These are phyloP conservation scores for Scolopax bukidnonensis DNA, from an alignment of 2,797 vertebrate genomes.

Conservation along the genomic window DNA sequence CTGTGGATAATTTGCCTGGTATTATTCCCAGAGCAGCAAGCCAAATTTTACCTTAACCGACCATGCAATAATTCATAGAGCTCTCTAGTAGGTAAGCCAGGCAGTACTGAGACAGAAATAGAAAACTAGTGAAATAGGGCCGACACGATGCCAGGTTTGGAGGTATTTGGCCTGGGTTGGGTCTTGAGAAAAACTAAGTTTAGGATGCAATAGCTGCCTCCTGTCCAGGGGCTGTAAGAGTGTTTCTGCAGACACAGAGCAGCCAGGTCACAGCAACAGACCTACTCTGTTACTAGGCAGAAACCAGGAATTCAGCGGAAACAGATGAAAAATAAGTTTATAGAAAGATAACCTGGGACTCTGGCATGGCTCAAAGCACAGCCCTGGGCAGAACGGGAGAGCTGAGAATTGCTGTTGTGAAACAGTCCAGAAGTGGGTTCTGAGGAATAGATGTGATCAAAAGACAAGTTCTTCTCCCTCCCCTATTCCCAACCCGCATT, in stretches of 20 bases:
- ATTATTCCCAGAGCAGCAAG: constrained; percentile 33
- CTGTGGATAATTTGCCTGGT: constrained; percentile 36
- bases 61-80: background rate
- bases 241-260: background rate
- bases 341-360: background rate
- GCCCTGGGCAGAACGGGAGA: background rate
- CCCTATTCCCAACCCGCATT: background rate
- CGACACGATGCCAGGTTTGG: background rate
- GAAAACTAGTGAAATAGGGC: background rate
- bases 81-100: constrained; percentile 22
- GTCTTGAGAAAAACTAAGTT: constrained; percentile 19
- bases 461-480: background rate
- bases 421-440: background rate
- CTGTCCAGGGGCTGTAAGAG: background rate
- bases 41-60: background rate
- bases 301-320: background rate
- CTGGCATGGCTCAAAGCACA: background rate
- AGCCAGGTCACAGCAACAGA: constrained; percentile 11
- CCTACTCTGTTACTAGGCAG: background rate
- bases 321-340: constrained; percentile 11
- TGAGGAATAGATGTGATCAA: rapidly evolving
- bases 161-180: background rate
- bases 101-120: constrained; percentile 19
- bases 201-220: background rate
- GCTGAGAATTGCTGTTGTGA: background rate